Base-by-base conservation (phyloP, 2,888 invertebrate species). In the Leucophenga maculata region DNA sequence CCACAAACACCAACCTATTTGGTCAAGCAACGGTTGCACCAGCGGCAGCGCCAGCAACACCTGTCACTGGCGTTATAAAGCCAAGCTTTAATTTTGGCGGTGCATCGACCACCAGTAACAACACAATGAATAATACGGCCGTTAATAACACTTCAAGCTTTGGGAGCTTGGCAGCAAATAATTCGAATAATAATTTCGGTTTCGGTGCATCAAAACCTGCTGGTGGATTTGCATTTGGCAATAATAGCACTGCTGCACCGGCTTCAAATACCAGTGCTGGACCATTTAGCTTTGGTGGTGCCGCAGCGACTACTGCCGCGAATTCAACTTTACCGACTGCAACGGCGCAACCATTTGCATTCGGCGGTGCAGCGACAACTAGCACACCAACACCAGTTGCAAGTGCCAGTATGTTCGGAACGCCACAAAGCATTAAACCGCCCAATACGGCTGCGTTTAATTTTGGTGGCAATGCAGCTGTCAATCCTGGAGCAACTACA, bases 101-200 rank as follows among this genome's bases (percentile, higher is more conserved):
- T 14, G 71, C 65, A 31, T n/a, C 11, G 22, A 60, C 22, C 31
- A 57, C 9, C 3, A n/a, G 1, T 13, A 32, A 32, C 16, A 32
- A 60, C 14, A 1, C 44, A 16, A 60, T 4, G 6, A 18, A 32
- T 16, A 60, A 18, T 18, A 50, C 44, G 69, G 8, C 48, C 69
- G 68, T 46, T 32, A 52, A 13, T 60, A 6, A 22, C 68, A 48
- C 64, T 9, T 32, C 57, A 8, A 69, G 48, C 9, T 76, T 77
- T 50, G 78, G 78, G 39, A 70, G 72, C 9, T 67, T 74, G 31
- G 60, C 74, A 6, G 31, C 74, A 13, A 65, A 66, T 3, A 8
- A 71, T n/a, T 26, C 54, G 8, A 0, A 22, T 67, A 86, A 78
- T 71, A 60, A 81, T 0, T 87, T 87, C 68, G 75, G 75, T 11